Evolutionary conservation across 2,888 invertebrate genomes (phyloP), one percentile per base, ranked within the genome.

Genomic region (Cryptocheilus praepositus): DNA sequence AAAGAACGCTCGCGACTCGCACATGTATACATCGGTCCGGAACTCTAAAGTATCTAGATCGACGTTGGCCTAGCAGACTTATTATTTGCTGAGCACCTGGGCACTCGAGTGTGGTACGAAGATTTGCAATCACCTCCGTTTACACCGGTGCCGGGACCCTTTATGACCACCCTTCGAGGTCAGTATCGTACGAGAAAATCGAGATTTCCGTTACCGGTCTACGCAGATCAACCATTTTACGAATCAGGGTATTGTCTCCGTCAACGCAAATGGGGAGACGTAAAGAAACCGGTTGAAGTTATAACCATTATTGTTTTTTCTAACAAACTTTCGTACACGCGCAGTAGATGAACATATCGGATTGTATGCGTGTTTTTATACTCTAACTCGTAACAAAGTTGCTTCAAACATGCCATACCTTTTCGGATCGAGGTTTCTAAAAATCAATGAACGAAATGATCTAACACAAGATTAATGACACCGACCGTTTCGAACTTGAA

Each of bases 81-180:
- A 79, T 79, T 73, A 79, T 79, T 68, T 76, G 53, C 66, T 64
- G 72, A 78, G 79, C 86, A 86, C 86, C 86, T 86, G 86, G 86
- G 76, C 83, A 80, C 86, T 85, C 79, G 81, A 84, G 81, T 81
- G 74, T 58, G 63, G 72, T 77, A 61, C 74, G 78, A 80, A 82
- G 83, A 86, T 85, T 86, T 75, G 81, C 82, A 85, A 86, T 85
- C 79, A 81, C 76, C 75, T 79, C 76, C 74, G 73, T 79, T 80
- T 76, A 73, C 66, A 71, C 70, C 64, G 73, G 66, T 70, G 65
- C 71, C 53, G 46, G 25, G 70, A 76, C 71, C 74, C 79, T 79
- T 80, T 81, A 78, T 73, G 66, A 60, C 71, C 67, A 70, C 71
- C 74, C 68, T 71, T 63, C 62, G 67, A 67, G 71, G 70, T 57